Evolutionary conservation across 2,113 vertebrate species (phyloP), one percentile per base, ranked within the genome.

Genomic region (Microcebus ravelobensis): DNA sequence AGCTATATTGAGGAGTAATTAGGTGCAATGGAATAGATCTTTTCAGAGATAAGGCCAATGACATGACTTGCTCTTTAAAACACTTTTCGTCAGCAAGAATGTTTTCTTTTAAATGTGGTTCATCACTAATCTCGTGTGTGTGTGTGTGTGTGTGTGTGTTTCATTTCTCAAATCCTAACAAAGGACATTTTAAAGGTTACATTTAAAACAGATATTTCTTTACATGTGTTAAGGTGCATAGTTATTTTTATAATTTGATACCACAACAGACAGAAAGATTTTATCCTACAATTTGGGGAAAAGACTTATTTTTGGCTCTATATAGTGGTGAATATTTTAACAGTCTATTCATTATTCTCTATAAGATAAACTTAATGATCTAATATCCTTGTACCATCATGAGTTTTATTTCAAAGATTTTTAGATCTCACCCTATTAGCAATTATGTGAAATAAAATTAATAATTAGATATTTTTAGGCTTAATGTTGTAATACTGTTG

Each of bases 41-140:
- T 80, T 65, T 80, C 59, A 23, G 61, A 92, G 94, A 97, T 90
- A 97, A 96, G 59, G 21, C 8, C 42, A 50, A 42, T 63, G 70
- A 76, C 80, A 42, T 63, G 70, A 76, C 80, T 91, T 96, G 87
- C 55, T 31, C 48, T 93, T 95, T 65, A 74, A 92, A 95, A 83
- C 10, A 59, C 61, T 93, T 96, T 93, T 96, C 57, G 65, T 93
- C 87, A 76, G 57, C 71, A 96, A 93, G 55, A 91, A 61, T 73
- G 65, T 91, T 93, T 97, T 89, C 55, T 83, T 93, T 92, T 79
- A 73, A 91, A 79, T 29, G 15, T 68, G 20, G 61, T 68, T 50
- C 29, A 80, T 87, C 20, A 45, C 67, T 9, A 61, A 34, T 70
- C 57, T 90, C 17, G 42, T 34, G 8, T 25, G 12, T 76, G n/a